phyloP scores from a whole-genome alignment of 2,113 vertebrate species.

The Stigmatopora nigra region DNA sequence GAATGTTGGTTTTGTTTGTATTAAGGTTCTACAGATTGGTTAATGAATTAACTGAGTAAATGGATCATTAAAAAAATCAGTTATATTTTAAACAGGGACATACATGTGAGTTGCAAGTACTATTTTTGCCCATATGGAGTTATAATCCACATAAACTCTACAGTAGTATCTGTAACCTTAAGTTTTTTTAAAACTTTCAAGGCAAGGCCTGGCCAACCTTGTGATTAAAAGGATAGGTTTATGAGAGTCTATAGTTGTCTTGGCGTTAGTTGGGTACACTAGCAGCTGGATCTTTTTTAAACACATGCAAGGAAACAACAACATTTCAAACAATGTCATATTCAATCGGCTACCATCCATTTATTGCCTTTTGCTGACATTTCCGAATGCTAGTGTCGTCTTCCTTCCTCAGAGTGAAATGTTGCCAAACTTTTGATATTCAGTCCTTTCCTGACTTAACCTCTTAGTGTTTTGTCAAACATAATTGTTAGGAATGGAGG shows the following conservation, averaged over 20 bases:
- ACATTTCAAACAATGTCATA: too few species aligned
- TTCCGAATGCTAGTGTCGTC: too few species aligned
- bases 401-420: too few species aligned
- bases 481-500: not conserved
- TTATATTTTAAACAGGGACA: not conserved
- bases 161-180: not conserved
- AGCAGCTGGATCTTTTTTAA: too few species aligned
- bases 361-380: too few species aligned
- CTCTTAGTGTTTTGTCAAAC: not conserved
- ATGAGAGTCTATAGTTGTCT: not conserved
- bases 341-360: too few species aligned
- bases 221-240: not conserved
- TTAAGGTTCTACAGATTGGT: not conserved
- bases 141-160: not conserved
- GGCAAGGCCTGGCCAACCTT: not conserved
- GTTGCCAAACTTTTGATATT: too few species aligned
- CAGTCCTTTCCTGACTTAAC: too few species aligned
- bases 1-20: too few species aligned
- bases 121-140: not conserved
- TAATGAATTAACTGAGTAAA: not conserved
- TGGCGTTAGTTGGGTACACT: too few species aligned
- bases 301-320: too few species aligned
- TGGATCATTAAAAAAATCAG: not conserved
- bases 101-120: not conserved
- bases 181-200: not conserved